Evolutionary conservation across 1,140 invertebrate species (phyloP).

Genomic region (Trichogramma pretiosum): DNA sequence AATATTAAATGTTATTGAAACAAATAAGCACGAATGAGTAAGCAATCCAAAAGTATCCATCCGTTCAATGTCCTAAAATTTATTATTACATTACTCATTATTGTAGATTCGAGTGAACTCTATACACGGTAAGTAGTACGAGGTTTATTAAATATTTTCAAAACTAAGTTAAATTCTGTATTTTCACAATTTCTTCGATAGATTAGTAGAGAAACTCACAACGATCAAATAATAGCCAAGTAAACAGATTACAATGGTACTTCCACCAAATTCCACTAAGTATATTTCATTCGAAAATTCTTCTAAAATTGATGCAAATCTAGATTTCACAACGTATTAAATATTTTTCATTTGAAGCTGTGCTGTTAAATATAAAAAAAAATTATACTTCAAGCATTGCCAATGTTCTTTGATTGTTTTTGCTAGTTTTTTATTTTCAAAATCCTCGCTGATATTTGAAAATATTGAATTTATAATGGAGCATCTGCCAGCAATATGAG

Average conservation of each 20-base stretch:
- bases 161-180: too few relatives aligned
- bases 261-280: slow-evolving; percentile 24
- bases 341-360: too few relatives aligned
- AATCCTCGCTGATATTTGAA: slow-evolving; percentile 9
- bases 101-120: slow-evolving; percentile 20
- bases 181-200: too few relatives aligned
- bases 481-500: slow-evolving; percentile 26
- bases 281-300: slow-evolving; percentile 21
- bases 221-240: slow-evolving; percentile 22
- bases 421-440: background rate
- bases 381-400: slow-evolving; percentile 8
- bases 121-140: too few relatives aligned
- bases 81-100: slow-evolving; percentile 22
- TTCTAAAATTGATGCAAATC: slow-evolving; percentile 23
- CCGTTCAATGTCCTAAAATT: slow-evolving; percentile 19
- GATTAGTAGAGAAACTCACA: too few relatives aligned
- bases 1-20: slow-evolving; percentile 20
- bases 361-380: too few relatives aligned
- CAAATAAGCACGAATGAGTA: slow-evolving; percentile 7
- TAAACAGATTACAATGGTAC: slow-evolving; percentile 23
- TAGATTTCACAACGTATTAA: too few relatives aligned
- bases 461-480: slow-evolving; percentile 20
- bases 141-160: too few relatives aligned
- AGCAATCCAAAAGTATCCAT: slow-evolving; percentile 19
- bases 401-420: slow-evolving; percentile 11